Percentiles rank a stretch among this genome's conserved stretches.
Evolutionary conservation across 2,888 invertebrate species (phyloP).

Genomic region (Trichacis sp.): DNA sequence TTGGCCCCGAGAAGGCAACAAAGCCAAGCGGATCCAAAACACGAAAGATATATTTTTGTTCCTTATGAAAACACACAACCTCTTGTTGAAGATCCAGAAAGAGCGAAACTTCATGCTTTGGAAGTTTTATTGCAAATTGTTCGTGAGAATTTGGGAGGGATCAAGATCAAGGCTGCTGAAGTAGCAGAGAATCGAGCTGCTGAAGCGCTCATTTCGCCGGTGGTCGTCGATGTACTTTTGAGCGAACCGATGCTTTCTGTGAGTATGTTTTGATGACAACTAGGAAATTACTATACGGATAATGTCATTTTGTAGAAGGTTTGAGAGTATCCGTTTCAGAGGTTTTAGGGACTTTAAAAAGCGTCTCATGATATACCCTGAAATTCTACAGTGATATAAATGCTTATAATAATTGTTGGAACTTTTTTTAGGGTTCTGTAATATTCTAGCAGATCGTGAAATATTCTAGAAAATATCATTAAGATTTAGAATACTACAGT

Average conservation of each 20-base stretch:
- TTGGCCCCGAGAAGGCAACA: slow-evolving; percentile 85
- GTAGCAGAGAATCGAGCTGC: slow-evolving; percentile 75
- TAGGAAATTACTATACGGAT: too few relatives aligned
- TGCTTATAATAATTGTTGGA: too few relatives aligned
- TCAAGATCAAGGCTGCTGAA: slow-evolving; percentile 82
- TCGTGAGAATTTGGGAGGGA: slow-evolving; percentile 79
- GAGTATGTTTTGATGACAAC: too few relatives aligned
- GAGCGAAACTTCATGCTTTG: slow-evolving; percentile 76
- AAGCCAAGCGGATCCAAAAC: slow-evolving; percentile 81
- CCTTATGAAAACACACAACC: slow-evolving; percentile 77
- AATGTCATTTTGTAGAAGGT: too few relatives aligned
- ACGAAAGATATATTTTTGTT: slow-evolving; percentile 87
- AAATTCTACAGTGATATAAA: too few relatives aligned
- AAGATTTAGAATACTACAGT: too few relatives aligned
- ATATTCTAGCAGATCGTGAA: too few relatives aligned
- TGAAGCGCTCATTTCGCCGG: slow-evolving; percentile 77
- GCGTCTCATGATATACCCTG: too few relatives aligned
- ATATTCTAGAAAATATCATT: too few relatives aligned
- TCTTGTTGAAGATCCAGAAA: slow-evolving; percentile 73
- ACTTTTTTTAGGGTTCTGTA: too few relatives aligned
- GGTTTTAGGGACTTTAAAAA: too few relatives aligned
- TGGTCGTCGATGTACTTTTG: slow-evolving; percentile 75
- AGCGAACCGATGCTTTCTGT: slow-evolving; percentile 79
- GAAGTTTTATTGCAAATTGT: slow-evolving; percentile 79
- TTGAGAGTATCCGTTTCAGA: too few relatives aligned